These are phyloP conservation scores for Origma solitaria DNA, from an alignment of 2,113 vertebrate genomes.

Conservation along the genomic window DNA sequence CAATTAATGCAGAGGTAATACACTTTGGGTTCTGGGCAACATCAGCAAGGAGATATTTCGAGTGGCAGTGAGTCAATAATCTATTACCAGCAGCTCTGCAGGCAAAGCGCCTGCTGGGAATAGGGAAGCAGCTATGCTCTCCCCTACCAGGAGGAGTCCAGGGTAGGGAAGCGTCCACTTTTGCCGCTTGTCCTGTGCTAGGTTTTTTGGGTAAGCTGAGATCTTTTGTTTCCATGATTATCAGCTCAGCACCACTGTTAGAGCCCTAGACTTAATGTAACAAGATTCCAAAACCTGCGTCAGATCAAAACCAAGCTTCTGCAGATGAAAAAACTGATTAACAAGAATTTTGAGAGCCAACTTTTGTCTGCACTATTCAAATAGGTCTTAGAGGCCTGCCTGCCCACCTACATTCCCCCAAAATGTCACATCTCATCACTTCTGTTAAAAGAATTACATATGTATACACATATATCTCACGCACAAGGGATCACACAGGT, in stretches of 20 bases:
- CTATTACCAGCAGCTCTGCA: neutral
- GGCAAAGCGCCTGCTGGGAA: neutral
- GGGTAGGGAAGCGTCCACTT: neutral
- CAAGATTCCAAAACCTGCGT: neutral
- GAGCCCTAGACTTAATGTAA: neutral
- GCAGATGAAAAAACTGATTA: neutral
- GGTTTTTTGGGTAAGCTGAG: neutral
- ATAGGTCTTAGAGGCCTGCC: neutral
- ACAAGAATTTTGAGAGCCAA: neutral
- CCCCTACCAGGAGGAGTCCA: neutral
- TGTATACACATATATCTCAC: too few relatives aligned
- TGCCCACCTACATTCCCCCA: neutral
- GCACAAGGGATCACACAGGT: neutral
- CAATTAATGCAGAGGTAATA: slow-evolving; percentile 6
- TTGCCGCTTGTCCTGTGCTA: neutral
- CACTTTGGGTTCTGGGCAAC: neutral
- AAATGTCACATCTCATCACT: neutral
- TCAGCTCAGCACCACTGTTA: neutral
- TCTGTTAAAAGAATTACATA: neutral
- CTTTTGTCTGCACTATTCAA: neutral
- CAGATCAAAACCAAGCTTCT: neutral
- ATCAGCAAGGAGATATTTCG: neutral
- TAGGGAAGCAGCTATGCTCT: neutral
- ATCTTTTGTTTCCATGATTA: neutral
- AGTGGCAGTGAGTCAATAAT: slow-evolving; percentile 11